Percentiles rank a stretch among this genome's conserved stretches.
phyloP scores from a whole-genome alignment of 2,797 vertebrate genomes.

The Pseudochirops corinnae region DNA sequence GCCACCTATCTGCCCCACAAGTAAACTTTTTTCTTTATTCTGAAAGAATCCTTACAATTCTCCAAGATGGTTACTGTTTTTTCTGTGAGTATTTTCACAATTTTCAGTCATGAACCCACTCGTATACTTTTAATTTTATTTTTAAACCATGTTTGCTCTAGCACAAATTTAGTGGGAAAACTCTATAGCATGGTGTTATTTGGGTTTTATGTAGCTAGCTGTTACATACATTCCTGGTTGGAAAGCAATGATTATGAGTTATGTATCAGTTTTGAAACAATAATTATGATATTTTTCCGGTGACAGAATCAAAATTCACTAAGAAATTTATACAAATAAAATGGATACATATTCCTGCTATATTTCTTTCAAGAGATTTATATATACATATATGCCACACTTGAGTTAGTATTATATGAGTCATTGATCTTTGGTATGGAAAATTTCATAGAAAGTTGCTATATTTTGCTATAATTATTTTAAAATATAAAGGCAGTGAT shows the following conservation, averaged over 20 bases:
- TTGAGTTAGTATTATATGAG: no score
- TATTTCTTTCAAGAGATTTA: neutral
- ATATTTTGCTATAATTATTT: neutral
- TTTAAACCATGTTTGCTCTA: neutral
- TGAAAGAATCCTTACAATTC: neutral
- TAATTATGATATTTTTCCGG: neutral
- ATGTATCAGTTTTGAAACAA: neutral
- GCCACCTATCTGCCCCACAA: neutral
- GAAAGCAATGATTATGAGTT: neutral
- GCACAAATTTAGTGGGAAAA: neutral
- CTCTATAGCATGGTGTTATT: neutral
- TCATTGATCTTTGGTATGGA: neutral
- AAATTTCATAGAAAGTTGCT: neutral
- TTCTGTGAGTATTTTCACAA: neutral
- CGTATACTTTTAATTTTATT: neutral
- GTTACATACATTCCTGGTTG: neutral
- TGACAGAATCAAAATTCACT: neutral
- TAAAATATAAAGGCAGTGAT: neutral
- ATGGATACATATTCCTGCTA: neutral
- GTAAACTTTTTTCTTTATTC: conserved; percentile 19
- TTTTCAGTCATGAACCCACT: neutral
- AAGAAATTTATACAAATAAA: neutral
- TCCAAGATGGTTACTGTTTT: neutral
- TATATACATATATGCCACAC: no score
- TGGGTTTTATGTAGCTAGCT: no score